These are phyloP conservation scores for Periphyllus acericola DNA, from an alignment of 2,888 invertebrate species.

Conservation along the genomic window DNA sequence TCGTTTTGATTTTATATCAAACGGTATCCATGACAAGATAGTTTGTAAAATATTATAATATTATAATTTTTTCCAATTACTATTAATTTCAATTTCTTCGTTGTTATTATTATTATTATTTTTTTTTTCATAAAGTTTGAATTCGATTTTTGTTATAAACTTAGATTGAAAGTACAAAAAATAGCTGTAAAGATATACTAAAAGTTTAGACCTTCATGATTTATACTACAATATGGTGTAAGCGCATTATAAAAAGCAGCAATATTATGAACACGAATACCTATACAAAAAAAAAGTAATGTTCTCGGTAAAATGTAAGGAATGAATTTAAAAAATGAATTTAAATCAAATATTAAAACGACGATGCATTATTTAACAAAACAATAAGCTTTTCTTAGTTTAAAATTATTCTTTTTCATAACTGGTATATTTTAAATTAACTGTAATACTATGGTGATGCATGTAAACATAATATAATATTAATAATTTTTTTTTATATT, in stretches of 20 bases:
- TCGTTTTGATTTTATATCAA: no score
- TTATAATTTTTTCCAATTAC: slow-evolving; percentile 1
- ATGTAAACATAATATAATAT: neutral
- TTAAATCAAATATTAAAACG: neutral
- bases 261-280: neutral
- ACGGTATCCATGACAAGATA: neutral
- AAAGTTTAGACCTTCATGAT: slow-evolving; percentile 25
- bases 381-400: neutral
- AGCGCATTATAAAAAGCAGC: neutral
- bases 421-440: neutral
- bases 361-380: neutral
- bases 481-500: neutral
- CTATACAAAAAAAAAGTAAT: neutral
- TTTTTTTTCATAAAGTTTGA: neutral
- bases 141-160: slow-evolving; percentile 34
- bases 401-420: neutral
- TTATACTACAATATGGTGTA: neutral
- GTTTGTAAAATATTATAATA: neutral
- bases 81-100: neutral
- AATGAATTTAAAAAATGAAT: neutral
- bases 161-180: slow-evolving; percentile 33
- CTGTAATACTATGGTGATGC: neutral
- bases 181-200: neutral
- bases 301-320: neutral
- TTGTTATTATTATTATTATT: neutral